phyloP scores from a whole-genome alignment of 2,797 vertebrate species.

The Clamator glandarius region DNA sequence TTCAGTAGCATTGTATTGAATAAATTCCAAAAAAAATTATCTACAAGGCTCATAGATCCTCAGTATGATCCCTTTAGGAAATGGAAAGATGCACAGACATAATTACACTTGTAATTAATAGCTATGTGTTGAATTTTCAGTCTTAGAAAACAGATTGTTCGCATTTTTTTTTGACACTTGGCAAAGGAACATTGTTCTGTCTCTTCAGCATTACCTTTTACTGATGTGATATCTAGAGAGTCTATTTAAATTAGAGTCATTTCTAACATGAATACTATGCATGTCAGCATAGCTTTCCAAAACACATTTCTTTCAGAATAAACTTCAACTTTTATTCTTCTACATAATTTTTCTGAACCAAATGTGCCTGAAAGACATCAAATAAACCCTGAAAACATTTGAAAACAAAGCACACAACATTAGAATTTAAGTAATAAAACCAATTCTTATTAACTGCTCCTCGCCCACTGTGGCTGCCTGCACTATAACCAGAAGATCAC shows the following conservation, averaged over 20 bases:
- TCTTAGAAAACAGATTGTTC: background rate
- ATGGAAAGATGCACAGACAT: background rate
- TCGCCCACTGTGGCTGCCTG: fast-evolving
- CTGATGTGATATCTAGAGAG: background rate
- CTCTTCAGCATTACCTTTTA: background rate
- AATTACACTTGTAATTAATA: background rate
- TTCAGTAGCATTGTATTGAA: background rate
- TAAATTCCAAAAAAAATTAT: background rate
- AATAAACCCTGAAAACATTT: background rate
- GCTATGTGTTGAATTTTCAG: background rate
- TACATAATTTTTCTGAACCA: background rate
- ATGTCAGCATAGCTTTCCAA: background rate
- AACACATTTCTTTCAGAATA: background rate
- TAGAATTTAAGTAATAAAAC: background rate
- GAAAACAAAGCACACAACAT: background rate
- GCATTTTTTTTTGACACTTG: background rate
- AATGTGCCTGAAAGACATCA: background rate
- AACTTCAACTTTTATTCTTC: background rate
- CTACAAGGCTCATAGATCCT: background rate
- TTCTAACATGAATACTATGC: background rate
- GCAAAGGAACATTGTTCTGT: background rate
- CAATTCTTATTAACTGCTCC: background rate
- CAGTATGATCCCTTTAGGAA: background rate
- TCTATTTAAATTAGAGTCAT: background rate
- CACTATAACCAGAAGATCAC: background rate